Base-by-base conservation (phyloP, 2,888 invertebrate species). In the Cremastobaeus sp. region DNA sequence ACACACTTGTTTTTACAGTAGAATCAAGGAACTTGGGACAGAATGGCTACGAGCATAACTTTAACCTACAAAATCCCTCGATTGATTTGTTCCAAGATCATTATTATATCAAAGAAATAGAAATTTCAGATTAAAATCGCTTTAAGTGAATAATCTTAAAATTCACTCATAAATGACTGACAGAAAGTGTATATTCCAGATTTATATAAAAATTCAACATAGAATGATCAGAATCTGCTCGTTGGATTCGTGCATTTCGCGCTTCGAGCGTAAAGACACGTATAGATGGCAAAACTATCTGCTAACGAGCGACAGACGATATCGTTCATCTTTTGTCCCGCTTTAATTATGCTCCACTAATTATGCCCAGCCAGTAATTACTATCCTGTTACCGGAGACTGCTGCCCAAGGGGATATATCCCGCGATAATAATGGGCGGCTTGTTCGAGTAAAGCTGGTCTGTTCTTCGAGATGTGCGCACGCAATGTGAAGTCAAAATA, bases 231-330 rank as follows among this genome's bases (percentile, higher is more conserved):
- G 52, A 71, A 65, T 59, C 37, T 35, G 57, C 45, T 21, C 57
- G 20, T 17, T 20, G 20, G 4, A 14, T 39, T 52, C 37, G 39
- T 55, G 41, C 66, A 52, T 47, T 73, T 74, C 71, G 45, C 50
- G 62, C 65, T 62, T 57, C 20, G 48, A 74, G 69, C 69, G 62
- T 43, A 71, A 72, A 68, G 65, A 76, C 69, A 71, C 69, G 74
- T 79, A 79, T 78, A 79, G 76, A 79, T 75, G 74, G 79, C 80
- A 79, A 83, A 84, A 84, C 82, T 82, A 82, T 81, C 81, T 80
- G 78, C 83, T 84, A 84, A 84, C 83, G 82, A 84, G 84, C 82
- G 84, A 83, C 82, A 84, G 83, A 81, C 83, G 82, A 83, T 84
- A 84, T 83, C 82, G 82, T 83, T 83, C 83, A 83, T 83, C 84